Evolutionary conservation across 2,797 vertebrate species (phyloP).

Genomic region (Adrianichthys oophorus): DNA sequence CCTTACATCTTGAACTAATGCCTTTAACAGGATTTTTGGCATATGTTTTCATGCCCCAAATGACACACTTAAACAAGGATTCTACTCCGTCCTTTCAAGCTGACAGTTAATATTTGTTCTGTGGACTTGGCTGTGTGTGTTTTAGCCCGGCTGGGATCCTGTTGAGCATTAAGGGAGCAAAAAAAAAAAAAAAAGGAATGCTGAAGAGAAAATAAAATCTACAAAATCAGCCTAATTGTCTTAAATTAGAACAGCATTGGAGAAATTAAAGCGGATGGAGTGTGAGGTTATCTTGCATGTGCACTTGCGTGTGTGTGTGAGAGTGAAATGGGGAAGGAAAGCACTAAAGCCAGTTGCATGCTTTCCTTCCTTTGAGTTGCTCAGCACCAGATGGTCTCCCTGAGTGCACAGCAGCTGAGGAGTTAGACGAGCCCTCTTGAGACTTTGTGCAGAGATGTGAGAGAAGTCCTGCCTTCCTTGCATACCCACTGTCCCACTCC

Average conservation of each 20-base stretch:
- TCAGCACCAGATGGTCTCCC: constrained; percentile 63
- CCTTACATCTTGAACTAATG: constrained; percentile 51
- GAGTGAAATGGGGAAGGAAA: constrained; percentile 17
- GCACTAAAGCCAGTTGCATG: constrained; percentile 21
- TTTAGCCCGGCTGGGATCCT: constrained; percentile 76
- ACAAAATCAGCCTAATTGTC: constrained; percentile 72
- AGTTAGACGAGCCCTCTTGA: constrained; percentile 52
- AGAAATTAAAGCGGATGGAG: constrained; percentile 48
- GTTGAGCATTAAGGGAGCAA: constrained; percentile 40
- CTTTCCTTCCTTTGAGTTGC: constrained; percentile 36
- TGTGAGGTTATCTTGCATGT: constrained; percentile 56
- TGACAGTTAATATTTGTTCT: constrained; percentile 77
- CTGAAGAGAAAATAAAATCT: constrained; percentile 60
- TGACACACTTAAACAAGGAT: constrained; percentile 64
- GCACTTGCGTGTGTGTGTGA: constrained; percentile 23
- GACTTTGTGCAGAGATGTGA: constrained; percentile 38
- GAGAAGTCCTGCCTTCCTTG: constrained; percentile 32
- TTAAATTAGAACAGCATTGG: constrained; percentile 64
- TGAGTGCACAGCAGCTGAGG: constrained; percentile 59
- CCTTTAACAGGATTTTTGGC: constrained; percentile 73
- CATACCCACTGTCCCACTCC: constrained; percentile 39
- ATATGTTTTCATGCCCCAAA: constrained; percentile 60
- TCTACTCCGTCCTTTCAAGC: constrained; percentile 46
- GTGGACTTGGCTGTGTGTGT: constrained; percentile 70
- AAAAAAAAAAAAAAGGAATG: constrained; percentile 12